phyloP scores from a whole-genome alignment of 2,797 vertebrate species.

The Propithecus deckenii region DNA sequence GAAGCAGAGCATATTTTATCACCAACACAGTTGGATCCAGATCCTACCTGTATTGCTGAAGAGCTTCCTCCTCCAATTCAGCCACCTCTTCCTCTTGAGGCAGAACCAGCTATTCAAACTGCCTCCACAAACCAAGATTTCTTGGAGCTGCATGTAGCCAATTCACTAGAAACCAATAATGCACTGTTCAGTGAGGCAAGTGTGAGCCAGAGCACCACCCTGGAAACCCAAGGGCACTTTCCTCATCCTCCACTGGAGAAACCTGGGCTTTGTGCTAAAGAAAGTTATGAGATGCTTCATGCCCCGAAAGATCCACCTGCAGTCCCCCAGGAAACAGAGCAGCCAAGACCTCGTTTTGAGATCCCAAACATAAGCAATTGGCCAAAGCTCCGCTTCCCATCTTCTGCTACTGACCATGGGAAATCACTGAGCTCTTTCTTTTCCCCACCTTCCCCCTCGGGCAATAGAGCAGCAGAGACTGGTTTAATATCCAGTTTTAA shows the following conservation, averaged over 20 bases:
- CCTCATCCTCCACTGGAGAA: constrained; percentile 24
- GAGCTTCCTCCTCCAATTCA: constrained; percentile 39
- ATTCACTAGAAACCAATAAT: neutral
- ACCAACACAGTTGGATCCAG: neutral
- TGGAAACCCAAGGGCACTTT: neutral
- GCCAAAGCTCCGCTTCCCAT: constrained; percentile 89
- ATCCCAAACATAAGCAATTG: constrained; percentile 85
- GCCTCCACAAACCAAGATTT: neutral
- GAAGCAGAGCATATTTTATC: constrained; percentile 22
- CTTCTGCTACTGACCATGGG: constrained; percentile 85
- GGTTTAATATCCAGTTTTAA: constrained; percentile 91
- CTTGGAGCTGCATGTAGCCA: neutral
- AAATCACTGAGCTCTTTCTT: constrained; percentile 92
- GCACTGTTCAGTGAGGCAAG: neutral
- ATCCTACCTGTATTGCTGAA: neutral
- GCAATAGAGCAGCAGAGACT: constrained; percentile 75
- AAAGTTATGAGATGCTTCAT: constrained; percentile 16
- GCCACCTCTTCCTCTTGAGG: neutral
- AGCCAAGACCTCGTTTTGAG: constrained; percentile 84
- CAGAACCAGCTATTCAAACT: neutral
- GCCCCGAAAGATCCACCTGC: constrained; percentile 2
- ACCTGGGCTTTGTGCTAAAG: constrained; percentile 2
- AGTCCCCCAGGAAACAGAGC: constrained; percentile 52
- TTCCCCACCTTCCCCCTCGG: constrained; percentile 84
- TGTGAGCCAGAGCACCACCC: neutral